Evolutionary conservation across 2,797 vertebrate genomes (phyloP).

Genomic region (Crenuchus spilurus): DNA sequence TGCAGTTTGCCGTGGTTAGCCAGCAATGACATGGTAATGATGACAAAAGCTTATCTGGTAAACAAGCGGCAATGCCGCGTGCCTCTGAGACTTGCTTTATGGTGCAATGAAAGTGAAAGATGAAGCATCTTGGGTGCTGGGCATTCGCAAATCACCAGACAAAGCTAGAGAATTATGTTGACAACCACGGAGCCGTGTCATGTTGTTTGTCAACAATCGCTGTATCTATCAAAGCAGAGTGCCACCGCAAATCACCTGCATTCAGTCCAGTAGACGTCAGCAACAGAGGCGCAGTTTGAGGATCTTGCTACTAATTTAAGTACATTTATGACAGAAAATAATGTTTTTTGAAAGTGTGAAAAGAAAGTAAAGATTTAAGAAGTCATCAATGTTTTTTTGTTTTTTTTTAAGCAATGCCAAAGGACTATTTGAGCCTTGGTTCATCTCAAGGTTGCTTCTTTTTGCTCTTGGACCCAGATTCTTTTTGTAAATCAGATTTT

Average conservation of each 20-base stretch:
- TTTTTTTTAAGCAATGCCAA: too few species aligned
- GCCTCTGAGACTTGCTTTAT: constrained; percentile 71
- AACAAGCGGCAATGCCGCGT: constrained; percentile 63
- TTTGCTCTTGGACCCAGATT: too few species aligned
- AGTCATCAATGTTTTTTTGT: background rate
- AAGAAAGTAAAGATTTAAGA: background rate
- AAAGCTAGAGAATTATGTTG: constrained; percentile 58
- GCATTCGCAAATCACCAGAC: constrained; percentile 69
- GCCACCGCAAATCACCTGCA: constrained; percentile 58
- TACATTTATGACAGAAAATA: too few species aligned
- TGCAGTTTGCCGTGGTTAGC: constrained; percentile 65
- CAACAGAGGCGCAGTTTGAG: background rate
- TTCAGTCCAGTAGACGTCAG: constrained; percentile 11
- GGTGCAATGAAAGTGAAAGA: constrained; percentile 77
- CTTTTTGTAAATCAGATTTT: too few species aligned
- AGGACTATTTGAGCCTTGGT: too few species aligned
- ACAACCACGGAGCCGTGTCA: constrained; percentile 62
- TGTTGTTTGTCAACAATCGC: constrained; percentile 77
- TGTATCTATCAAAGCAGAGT: constrained; percentile 71
- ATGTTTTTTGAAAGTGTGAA: background rate
- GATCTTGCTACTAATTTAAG: background rate
- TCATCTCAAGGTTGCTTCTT: too few species aligned
- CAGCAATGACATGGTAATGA: constrained; percentile 73
- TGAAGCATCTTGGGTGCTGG: constrained; percentile 70
- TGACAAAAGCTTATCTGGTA: constrained; percentile 76